A percentile compares a stretch with the other conserved stretches of the same genome.
These are phyloP conservation scores for Melangyna quadrimaculata DNA, from an alignment of 2,888 invertebrate species.

Conservation along the genomic window DNA sequence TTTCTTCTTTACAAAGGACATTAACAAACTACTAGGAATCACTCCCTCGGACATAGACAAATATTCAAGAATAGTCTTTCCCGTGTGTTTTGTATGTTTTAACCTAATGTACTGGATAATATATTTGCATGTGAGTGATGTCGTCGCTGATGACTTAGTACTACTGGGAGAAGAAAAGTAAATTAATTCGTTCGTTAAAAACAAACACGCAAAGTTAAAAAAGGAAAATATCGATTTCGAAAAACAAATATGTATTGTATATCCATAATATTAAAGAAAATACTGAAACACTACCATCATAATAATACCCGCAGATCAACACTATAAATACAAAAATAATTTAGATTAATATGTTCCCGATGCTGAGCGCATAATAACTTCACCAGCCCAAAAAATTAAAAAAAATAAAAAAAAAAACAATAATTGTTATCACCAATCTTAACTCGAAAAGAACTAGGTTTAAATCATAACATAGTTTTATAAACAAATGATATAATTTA, in stretches of 20 bases:
- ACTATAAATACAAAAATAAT: slow-evolving; percentile 42
- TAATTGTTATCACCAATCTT: slow-evolving; percentile 48
- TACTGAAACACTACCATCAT: slow-evolving; percentile 63
- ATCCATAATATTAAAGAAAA: slow-evolving; percentile 37
- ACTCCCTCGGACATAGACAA: slow-evolving; percentile 99
- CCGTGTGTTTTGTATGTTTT: slow-evolving; percentile 98
- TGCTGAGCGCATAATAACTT: slow-evolving; percentile 54
- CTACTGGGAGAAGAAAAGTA: slow-evolving; percentile 88
- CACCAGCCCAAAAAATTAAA: slow-evolving; percentile 41
- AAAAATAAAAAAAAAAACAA: slow-evolving; percentile 25
- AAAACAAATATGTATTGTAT: slow-evolving; percentile 40
- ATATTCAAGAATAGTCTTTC: slow-evolving; percentile 98
- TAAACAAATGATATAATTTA: slow-evolving; percentile 59
- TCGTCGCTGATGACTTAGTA: slow-evolving; percentile 96
- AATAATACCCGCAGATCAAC: slow-evolving; percentile 59
- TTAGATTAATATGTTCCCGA: slow-evolving; percentile 48
- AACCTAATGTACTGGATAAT: slow-evolving; percentile 99
- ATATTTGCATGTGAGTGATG: slow-evolving; percentile 97
- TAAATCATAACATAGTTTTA: slow-evolving; percentile 61
- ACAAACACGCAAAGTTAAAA: slow-evolving; percentile 5
- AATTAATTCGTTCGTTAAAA: slow-evolving; percentile 53
- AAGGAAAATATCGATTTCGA: slow-evolving; percentile 53
- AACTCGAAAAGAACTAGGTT: slow-evolving; percentile 51
- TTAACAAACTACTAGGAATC: slow-evolving; percentile 94
- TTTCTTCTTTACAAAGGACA: slow-evolving; percentile 83